Evolutionary conservation across 1,140 invertebrate species (phyloP).

Genomic region (Rhopalosiphum padi): DNA sequence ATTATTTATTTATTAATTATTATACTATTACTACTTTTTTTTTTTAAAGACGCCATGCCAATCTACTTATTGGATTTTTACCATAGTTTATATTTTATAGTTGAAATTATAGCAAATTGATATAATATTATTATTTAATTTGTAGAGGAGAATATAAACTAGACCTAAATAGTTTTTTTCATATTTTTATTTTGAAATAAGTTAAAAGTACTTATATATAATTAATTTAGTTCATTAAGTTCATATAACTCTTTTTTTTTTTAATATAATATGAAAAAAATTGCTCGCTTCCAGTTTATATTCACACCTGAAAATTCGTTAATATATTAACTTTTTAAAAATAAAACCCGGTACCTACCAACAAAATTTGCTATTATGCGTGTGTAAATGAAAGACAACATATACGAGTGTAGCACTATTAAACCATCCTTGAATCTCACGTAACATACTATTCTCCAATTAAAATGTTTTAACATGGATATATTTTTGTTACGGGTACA

Average conservation of each 20-base stretch:
- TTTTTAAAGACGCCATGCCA: not conserved
- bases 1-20: not conserved
- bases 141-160: not conserved
- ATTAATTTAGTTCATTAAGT: not conserved
- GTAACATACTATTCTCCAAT: not conserved
- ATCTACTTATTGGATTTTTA: not conserved
- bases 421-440: too few relatives aligned
- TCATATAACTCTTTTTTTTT: not conserved
- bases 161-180: not conserved
- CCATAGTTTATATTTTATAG: not conserved
- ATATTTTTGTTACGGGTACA: not conserved
- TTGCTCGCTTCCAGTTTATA: not conserved
- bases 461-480: not conserved
- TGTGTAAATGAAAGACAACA: not conserved
- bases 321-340: not conserved
- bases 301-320: not conserved
- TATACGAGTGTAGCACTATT: not conserved
- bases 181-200: not conserved
- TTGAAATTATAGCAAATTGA: not conserved
- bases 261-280: not conserved
- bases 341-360: not conserved
- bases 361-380: not conserved
- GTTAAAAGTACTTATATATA: not conserved
- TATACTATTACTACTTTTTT: not conserved
- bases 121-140: not conserved